A percentile compares a stretch with the other conserved stretches of the same genome.
These are phyloP conservation scores for Clivina fossor DNA, from an alignment of 2,888 invertebrate genomes.

Conservation along the genomic window DNA sequence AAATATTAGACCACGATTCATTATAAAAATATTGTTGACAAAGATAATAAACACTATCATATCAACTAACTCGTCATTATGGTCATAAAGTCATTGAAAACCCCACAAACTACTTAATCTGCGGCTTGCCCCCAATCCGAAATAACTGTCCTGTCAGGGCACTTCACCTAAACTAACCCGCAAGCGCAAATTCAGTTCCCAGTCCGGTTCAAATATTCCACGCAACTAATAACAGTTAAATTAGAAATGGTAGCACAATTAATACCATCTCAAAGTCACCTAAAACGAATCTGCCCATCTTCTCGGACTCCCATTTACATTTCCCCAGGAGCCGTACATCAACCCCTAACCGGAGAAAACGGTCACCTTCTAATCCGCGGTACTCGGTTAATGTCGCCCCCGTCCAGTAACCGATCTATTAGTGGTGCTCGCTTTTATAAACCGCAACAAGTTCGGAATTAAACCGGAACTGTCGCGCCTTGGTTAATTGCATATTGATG, in stretches of 20 bases:
- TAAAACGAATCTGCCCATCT: not conserved
- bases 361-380: constrained; percentile 18
- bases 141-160: not conserved
- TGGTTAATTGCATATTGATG: constrained; percentile 26
- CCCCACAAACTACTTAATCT: constrained; percentile 10
- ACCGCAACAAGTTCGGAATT: constrained; percentile 33
- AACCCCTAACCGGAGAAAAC: too few species aligned
- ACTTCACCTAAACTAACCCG: too few species aligned
- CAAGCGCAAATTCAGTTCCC: too few species aligned
- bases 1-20: too few species aligned
- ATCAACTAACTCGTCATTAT: too few species aligned
- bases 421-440: constrained; percentile 19
- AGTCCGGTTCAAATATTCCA: constrained; percentile 20
- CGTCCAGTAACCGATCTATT: constrained; percentile 26
- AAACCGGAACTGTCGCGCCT: constrained; percentile 18
- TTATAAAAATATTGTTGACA: too few species aligned
- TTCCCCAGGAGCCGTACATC: constrained; percentile 16
- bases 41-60: too few species aligned
- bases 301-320: not conserved
- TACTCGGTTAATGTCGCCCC: constrained; percentile 22
- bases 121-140: constrained; percentile 1
- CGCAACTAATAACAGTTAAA: constrained; percentile 30
- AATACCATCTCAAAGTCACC: constrained; percentile 16
- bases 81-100: too few species aligned
- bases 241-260: constrained; percentile 29